Evolutionary conservation across 2,113 vertebrate genomes (phyloP).

Genomic region (Stomatorhinus ivindoensis): DNA sequence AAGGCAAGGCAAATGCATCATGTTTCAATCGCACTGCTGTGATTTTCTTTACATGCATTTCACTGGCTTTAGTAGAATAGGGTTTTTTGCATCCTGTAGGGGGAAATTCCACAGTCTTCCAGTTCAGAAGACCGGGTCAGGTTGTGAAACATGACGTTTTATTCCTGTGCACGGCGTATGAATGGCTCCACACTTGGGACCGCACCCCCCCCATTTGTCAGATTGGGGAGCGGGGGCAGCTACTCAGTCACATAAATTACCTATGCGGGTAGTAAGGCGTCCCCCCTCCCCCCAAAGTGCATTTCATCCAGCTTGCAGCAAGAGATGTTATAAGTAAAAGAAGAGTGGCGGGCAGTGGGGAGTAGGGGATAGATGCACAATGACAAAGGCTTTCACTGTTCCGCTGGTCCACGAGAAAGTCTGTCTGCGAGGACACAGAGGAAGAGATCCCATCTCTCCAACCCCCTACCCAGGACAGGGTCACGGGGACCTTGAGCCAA

Average conservation of each 20-base stretch:
- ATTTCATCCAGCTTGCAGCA: not conserved
- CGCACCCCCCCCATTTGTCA: constrained; percentile 14
- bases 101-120: not conserved
- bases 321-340: not conserved
- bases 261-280: not conserved
- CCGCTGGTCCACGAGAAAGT: not conserved
- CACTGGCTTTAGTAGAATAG: not conserved
- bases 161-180: not conserved
- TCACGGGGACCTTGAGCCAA: not conserved
- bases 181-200: not conserved
- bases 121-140: not conserved
- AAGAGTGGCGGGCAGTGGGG: not conserved
- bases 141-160: not conserved
- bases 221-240: not conserved
- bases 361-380: not conserved
- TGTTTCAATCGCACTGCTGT: not conserved
- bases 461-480: not conserved
- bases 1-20: not conserved
- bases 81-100: not conserved
- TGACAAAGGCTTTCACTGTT: not conserved
- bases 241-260: constrained; percentile 22
- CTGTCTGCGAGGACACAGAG: not conserved
- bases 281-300: not conserved
- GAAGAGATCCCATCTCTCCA: not conserved
- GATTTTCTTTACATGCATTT: not conserved